Conservation (phyloP, 2,888 invertebrate species). For the Leptinotarsa peninsularis region DNA sequence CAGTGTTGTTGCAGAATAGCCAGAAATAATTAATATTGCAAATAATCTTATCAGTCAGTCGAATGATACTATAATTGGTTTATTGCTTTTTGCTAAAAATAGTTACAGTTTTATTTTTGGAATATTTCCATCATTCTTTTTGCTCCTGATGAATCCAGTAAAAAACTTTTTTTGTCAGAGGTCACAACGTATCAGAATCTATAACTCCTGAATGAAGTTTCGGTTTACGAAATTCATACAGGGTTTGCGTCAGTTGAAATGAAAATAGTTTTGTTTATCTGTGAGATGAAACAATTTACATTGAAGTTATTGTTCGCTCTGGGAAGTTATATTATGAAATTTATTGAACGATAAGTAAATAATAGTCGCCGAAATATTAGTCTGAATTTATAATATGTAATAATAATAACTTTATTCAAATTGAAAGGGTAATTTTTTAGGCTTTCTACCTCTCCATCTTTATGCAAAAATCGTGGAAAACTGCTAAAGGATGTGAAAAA, state of each 20-base stretch:
- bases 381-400: too few relatives aligned
- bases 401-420: too few relatives aligned
- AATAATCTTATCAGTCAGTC: conserved; percentile 7
- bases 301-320: too few relatives aligned
- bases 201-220: background rate
- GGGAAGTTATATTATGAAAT: too few relatives aligned
- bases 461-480: too few relatives aligned
- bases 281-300: too few relatives aligned
- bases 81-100: background rate
- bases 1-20: background rate
- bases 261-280: background rate
- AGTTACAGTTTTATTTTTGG: background rate
- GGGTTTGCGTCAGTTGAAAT: background rate
- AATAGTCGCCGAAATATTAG: too few relatives aligned
- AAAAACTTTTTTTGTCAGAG: background rate
- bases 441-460: too few relatives aligned
- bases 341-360: too few relatives aligned
- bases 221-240: background rate
- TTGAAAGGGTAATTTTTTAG: too few relatives aligned
- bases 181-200: background rate
- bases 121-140: conserved; percentile 9
- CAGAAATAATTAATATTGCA: background rate
- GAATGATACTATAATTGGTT: background rate
- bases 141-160: background rate
- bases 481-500: too few relatives aligned